Conservation (phyloP, 2,888 invertebrate species). For the Drosophila heteroneura region DNA sequence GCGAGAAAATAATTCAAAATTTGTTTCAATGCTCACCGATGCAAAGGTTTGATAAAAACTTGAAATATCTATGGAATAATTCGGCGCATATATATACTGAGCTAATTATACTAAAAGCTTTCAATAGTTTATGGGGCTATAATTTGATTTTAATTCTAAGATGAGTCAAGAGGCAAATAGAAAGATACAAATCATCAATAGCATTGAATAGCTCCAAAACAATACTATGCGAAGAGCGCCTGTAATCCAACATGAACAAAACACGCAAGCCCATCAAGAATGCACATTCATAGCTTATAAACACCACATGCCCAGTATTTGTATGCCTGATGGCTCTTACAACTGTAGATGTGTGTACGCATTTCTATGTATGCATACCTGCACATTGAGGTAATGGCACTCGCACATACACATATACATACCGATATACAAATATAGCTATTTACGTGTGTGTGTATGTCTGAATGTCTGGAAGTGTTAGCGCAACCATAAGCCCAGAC, state of each 20-base stretch:
- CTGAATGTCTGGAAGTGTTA: conserved; percentile 27
- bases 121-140: background rate
- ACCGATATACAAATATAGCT: background rate
- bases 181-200: background rate
- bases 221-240: background rate
- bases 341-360: background rate
- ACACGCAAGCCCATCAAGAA: conserved; percentile 1
- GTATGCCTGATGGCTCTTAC: background rate
- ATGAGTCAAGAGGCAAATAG: background rate
- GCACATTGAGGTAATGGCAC: conserved; percentile 19
- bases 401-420: background rate
- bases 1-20: background rate
- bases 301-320: background rate
- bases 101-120: conserved; percentile 5
- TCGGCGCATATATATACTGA: background rate
- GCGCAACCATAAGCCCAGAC: conserved; percentile 42
- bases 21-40: background rate
- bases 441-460: background rate
- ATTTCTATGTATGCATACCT: conserved; percentile 21
- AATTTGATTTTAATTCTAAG: background rate
- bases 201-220: background rate
- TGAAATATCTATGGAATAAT: background rate
- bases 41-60: background rate
- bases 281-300: conserved; percentile 2
- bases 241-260: background rate